Base-by-base conservation (phyloP, 2,797 vertebrate genomes). In the Neopelma chrysocephalum region DNA sequence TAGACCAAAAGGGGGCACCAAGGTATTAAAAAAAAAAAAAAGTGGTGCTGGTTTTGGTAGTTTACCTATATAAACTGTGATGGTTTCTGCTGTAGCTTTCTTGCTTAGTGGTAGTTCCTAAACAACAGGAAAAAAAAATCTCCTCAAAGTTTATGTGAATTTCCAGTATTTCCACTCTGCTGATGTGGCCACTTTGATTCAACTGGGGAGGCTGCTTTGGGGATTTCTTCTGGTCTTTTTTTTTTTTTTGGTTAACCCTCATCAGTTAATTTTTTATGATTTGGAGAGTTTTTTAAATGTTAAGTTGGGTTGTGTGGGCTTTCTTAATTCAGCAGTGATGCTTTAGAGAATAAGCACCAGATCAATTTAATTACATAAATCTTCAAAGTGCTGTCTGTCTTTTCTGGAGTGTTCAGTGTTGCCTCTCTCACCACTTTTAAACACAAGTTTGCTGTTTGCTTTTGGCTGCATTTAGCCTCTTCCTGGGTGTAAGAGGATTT, bases 1-100 rank as follows among this genome's bases (percentile, higher is more conserved):
- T 34, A 98, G 98, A 98, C 99, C 99, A 99, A 99, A 99, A 99
- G 99, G 99, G 99, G 99, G 99, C 99, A 99, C 98, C 96, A 98
- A 89, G 97, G 97, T 95, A 98, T 98, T 98, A 94, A 97, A 96
- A 89, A 93, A 81, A 80, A 85, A 71, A 87, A 76, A 62, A 93
- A 77, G 53, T 38, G 61, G 7, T 31, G 65, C 26, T 94, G 51
- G 51, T 95, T 97, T 94, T 23, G 15, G 75, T 94, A 57, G 58
- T 75, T 94, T 89, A 91, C 85, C 82, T 83, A 45, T 79, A 66
- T 51, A 78, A 97, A 87, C 53, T 78, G 18, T 9, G 15, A 11
- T 1, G 0, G 57, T 92, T 93, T 87, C 32, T 82, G 18, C 36
- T 25, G 25, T 5, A 57, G 21, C 9, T 56, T 86, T 69, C 76